These are phyloP conservation scores for Dunckerocampus dactyliophorus DNA, from an alignment of 2,113 vertebrate species.

Conservation along the genomic window DNA sequence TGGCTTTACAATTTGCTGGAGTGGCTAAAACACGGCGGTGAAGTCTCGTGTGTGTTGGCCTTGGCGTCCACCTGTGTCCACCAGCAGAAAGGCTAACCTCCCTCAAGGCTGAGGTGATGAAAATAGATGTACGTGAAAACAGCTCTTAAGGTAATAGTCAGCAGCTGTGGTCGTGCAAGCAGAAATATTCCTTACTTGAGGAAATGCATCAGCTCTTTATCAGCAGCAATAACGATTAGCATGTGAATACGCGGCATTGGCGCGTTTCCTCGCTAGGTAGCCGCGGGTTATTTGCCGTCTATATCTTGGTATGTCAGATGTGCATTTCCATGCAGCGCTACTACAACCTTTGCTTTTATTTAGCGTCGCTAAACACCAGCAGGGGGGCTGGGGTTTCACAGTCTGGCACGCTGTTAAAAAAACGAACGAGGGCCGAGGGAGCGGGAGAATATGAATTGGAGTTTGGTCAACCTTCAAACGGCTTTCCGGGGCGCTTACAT, in stretches of 20 bases:
- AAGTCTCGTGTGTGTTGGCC: constrained; percentile 41
- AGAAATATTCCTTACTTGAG: constrained; percentile 30
- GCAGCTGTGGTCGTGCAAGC: constrained; percentile 44
- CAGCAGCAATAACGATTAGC: constrained; percentile 1
- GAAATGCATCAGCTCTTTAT: constrained; percentile 5
- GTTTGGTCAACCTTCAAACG: constrained; percentile 67
- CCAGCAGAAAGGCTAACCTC: constrained; percentile 35
- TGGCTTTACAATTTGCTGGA: constrained; percentile 6
- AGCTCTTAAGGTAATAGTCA: constrained; percentile 47
- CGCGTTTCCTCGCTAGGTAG: not conserved
- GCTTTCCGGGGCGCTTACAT: constrained; percentile 60
- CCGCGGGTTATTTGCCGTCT: constrained; percentile 3
- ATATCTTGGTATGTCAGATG: constrained; percentile 23
- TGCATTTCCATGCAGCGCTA: constrained; percentile 38
- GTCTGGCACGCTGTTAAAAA: constrained; percentile 43
- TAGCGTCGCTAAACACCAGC: constrained; percentile 29
- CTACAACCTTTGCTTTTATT: constrained; percentile 33
- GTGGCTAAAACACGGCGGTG: constrained; percentile 30
- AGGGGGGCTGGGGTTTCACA: constrained; percentile 14
- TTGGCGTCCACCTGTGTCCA: constrained; percentile 46
- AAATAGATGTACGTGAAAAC: constrained; percentile 45
- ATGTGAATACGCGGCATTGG: not conserved
- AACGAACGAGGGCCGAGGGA: constrained; percentile 32
- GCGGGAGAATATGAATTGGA: constrained; percentile 48
- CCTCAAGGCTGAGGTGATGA: constrained; percentile 41